Base-by-base conservation (phyloP, 1,140 invertebrate genomes). In the Muscidifurax raptorellus region DNA sequence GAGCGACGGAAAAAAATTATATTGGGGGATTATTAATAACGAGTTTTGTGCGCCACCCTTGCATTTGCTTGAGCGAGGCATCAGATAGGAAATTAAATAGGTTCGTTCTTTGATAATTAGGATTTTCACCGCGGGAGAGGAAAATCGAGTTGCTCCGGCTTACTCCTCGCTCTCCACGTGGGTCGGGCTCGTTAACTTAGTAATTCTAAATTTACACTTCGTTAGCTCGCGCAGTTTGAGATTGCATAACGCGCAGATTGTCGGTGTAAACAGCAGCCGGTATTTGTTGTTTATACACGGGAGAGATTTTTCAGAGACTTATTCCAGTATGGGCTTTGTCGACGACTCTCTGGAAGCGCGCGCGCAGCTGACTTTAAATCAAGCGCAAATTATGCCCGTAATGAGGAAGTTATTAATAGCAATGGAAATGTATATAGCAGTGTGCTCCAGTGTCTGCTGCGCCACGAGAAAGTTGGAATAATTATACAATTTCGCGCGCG, bases 121-220 rank as follows among this genome's bases (percentile, higher is more conserved):
- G 30, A 74, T 32, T 40, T 40, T 74, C 71, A 30, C 32, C 71
- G 32, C 28, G 32, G 22, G 32, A 40, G 28, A 74, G 22, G 71
- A 36, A 32, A 74, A 74, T 74, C 32, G 71, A 30, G 71, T 74
- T 74, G 15, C 30, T 3, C 7, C 28, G 18, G 71, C 7, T 74
- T 18, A 74, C 52, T 22, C 18, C 22, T 59, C 52, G n/a, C 52
- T 22, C n/a, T 40, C 32, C 71, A 74, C 71, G 71, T 32, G 28
- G 71, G 10, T 9, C 22, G 32, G 22, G 71, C 22, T 74, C 32
- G 71, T 74, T 74, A 74, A 74, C 32, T 36, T 32, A n/a, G 27
- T 74, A 40, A 74, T 74, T 74, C 71, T 22, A 74, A 36, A 36
- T 74, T 74, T 36, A 40, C 22, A 40, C 71, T 40, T 32, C 66